phyloP scores from a whole-genome alignment of 1,140 invertebrate genomes.

The Nasonia longicornis region DNA sequence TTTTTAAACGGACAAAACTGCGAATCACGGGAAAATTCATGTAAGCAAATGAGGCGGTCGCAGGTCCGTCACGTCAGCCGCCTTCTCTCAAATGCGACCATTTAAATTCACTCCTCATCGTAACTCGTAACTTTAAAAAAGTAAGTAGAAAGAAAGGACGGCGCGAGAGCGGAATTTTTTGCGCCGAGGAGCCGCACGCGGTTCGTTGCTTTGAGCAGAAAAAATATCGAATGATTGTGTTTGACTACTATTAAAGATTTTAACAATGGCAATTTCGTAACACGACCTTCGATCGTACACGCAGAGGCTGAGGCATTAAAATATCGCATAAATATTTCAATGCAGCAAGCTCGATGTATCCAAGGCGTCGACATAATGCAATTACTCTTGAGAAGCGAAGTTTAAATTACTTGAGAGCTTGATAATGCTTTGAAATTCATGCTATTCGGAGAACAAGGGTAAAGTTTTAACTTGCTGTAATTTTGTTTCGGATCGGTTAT shows the following conservation, averaged over 20 bases:
- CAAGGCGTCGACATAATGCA: not conserved
- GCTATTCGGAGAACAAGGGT: not conserved
- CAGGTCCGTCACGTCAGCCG: not conserved
- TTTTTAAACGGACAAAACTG: too few species aligned
- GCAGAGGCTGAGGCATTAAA: not conserved
- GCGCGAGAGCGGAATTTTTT: not conserved
- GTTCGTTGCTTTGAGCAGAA: not conserved
- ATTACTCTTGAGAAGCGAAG: not conserved
- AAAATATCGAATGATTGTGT: too few species aligned
- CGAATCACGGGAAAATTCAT: not conserved
- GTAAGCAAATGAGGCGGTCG: not conserved
- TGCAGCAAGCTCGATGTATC: not conserved
- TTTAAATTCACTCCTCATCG: constrained; percentile 30
- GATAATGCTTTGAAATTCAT: not conserved
- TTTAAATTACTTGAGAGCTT: constrained; percentile 10
- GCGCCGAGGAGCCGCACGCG: too few species aligned
- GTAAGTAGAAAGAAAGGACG: not conserved
- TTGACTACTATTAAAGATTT: too few species aligned
- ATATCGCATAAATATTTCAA: not conserved
- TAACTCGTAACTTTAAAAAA: not conserved
- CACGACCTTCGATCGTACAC: too few species aligned
- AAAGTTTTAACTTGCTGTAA: constrained; percentile 10
- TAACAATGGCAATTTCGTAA: too few species aligned
- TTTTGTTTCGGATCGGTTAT: not conserved
- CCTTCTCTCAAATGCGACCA: constrained; percentile 3